Base-by-base conservation (phyloP, 2,797 vertebrate species). In the Paguma larvata region DNA sequence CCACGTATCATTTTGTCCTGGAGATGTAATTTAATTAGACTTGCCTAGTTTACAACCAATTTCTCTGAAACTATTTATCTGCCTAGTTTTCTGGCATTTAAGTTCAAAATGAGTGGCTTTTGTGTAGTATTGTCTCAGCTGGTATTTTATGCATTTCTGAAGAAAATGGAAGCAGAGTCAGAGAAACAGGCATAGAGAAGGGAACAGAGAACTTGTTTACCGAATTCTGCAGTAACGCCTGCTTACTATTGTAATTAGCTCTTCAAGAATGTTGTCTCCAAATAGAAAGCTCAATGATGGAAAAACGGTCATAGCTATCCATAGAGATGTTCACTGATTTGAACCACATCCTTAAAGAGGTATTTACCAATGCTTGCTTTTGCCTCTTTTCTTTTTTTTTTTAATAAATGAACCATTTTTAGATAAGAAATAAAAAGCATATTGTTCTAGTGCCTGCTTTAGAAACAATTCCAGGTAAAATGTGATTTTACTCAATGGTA, bases 401-500 rank as follows among this genome's bases (percentile, higher is more conserved):
- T 11, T 16, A 75, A 53, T 38, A 56, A 32, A 23, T n/a, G 8
- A 44, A n/a, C n/a, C 6, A 86, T 68, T 67, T 77, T 72, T 34
- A 62, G 23, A 96, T 18, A 14, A 91, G 46, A 89, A 83, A 83
- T 79, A n/a, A 41, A 86, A 82, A 72, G 63, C 25, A 85, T 38
- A 68, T 27, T 75, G 18, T 4, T 67, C 41, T 77, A 65, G 67
- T 30, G 21, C n/a, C 94, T 65, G 38, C 67, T 83, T 56, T 73
- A 41, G 23, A 77, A 59, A 48, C 8, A 78, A 34, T 32, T 41
- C 23, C n/a, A 85, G 9, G 19, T 41, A 62, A 67, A 46, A 56
- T n/a, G 34, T 12, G 16, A 3, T 44, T 56, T 65, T 1, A 21
- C 14, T 77, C 38, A 41, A 0, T 34, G 34, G 30, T 19, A 6